A percentile compares a stretch with the other conserved stretches of the same genome.
These are phyloP conservation scores for Nomada fabriciana DNA, from an alignment of 2,888 invertebrate species.

Conservation along the genomic window DNA sequence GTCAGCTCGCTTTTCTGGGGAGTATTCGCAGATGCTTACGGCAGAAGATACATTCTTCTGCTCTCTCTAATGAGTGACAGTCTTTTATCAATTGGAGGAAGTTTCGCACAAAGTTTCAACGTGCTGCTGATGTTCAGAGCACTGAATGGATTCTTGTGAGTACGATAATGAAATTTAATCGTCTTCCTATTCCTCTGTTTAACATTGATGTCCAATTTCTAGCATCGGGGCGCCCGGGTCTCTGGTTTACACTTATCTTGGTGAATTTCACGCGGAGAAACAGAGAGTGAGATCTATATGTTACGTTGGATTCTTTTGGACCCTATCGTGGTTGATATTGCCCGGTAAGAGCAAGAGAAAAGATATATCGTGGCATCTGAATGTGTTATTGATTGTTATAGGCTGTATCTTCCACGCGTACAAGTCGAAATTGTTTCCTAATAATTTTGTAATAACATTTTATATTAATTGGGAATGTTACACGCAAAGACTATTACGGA, in stretches of 20 bases:
- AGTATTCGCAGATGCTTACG: constrained; percentile 90
- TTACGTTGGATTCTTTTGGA: constrained; percentile 88
- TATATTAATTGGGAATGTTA: background rate
- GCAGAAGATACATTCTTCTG: constrained; percentile 87
- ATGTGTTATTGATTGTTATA: no score
- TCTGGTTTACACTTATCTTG: constrained; percentile 88
- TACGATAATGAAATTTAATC: constrained; percentile 31
- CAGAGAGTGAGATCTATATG: constrained; percentile 87
- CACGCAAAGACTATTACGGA: background rate
- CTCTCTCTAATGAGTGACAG: constrained; percentile 85
- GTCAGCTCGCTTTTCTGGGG: constrained; percentile 93
- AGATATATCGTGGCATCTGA: no score
- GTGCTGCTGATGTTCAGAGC: constrained; percentile 87
- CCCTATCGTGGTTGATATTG: constrained; percentile 87
- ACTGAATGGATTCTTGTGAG: constrained; percentile 87
- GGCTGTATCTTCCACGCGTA: no score
- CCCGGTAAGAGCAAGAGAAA: constrained; percentile 83
- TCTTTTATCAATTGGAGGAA: constrained; percentile 86
- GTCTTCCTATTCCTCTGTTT: background rate
- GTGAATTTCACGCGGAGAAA: constrained; percentile 88
- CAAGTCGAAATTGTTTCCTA: no score
- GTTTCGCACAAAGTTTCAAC: constrained; percentile 87
- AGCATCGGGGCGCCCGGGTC: constrained; percentile 87
- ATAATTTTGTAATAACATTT: background rate
- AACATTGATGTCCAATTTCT: background rate